Evolutionary conservation across 2,888 invertebrate species (phyloP), one percentile per base, ranked within the genome.

Genomic region (Nysson spinosus): DNA sequence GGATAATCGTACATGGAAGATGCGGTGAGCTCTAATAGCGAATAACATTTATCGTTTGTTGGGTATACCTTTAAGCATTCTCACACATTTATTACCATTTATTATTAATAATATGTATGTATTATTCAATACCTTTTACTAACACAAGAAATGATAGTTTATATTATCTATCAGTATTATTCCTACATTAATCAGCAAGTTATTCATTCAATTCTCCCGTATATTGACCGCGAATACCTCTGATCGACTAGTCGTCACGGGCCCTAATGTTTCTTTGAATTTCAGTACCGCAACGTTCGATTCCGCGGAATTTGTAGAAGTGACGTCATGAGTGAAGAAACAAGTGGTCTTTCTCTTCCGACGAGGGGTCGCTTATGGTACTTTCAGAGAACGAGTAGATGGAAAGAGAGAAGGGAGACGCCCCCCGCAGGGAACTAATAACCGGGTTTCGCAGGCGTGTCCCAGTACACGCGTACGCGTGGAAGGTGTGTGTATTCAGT

Each of bases 381-480:
- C 44, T 56, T 62, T 65, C 49, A 35, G 28, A n/a, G 37, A 43
- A 39, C 46, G 37, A 24, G 57, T n/a, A 69, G 35, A 40, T 43
- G 44, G 55, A 56, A 56, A 69, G 69, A 39, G 44, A 54, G 35
- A 34, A 34, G 20, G 34, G 14, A 20, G 34, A 40, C 66, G 56
- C 69, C 78, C 77, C 79, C 83, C 82, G 83, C 79, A 62, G 84
- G 80, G 85, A 84, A 81, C 84, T 85, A 85, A 85, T 85, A 85
- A 85, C 81, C 81, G 81, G 83, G 81, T 83, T 75, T 68, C 72
- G 62, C 74, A 74, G 69, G 74, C 72, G 75, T 75, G 68, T 67
- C 73, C 55, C 57, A 40, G 63, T 58, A 63, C 77, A 63, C 58
- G 61, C 71, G 62, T 37, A 26, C 55, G 64, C 61, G 69, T 55